Percentiles rank a stretch among this genome's conserved stretches.
These are phyloP conservation scores for Eristalis pertinax DNA, from an alignment of 2,888 invertebrate species.

Conservation along the genomic window DNA sequence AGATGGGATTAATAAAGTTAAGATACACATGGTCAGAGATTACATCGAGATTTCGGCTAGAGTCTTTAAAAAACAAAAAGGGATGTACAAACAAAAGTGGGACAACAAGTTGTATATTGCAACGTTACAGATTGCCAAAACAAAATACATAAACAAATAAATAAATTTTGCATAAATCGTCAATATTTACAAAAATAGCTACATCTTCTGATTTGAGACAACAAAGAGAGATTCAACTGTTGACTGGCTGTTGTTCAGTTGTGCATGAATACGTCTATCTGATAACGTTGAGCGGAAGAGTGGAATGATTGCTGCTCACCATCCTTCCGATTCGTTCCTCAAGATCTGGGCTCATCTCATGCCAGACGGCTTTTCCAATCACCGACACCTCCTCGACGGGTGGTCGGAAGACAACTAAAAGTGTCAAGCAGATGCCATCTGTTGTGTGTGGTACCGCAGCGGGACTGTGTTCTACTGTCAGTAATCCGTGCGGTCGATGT, in stretches of 20 bases:
- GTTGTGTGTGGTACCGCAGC: slow-evolving; percentile 81
- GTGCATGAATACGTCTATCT: slow-evolving; percentile 80
- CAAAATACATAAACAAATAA: slow-evolving; percentile 30
- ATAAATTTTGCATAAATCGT: slow-evolving; percentile 54
- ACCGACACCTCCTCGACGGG: slow-evolving; percentile 93
- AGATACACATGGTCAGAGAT: slow-evolving; percentile 7
- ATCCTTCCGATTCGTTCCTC: slow-evolving; percentile 85
- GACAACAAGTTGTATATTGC: slow-evolving; percentile 16
- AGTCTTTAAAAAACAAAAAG: slow-evolving; percentile 9
- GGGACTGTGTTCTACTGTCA: slow-evolving; percentile 88
- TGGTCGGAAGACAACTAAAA: slow-evolving; percentile 91
- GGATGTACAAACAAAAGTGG: neutral
- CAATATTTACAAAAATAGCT: slow-evolving; percentile 60
- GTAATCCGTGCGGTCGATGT: slow-evolving; percentile 89
- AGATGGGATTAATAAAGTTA: neutral
- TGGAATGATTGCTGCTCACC: slow-evolving; percentile 88
- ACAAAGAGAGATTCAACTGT: slow-evolving; percentile 47
- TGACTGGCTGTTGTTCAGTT: neutral
- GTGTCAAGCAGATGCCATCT: slow-evolving; percentile 91
- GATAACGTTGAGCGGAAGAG: slow-evolving; percentile 91
- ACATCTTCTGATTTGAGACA: slow-evolving; percentile 54
- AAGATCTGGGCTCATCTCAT: slow-evolving; percentile 88
- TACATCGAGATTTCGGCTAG: slow-evolving; percentile 22
- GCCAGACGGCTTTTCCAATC: slow-evolving; percentile 95
- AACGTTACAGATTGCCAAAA: slow-evolving; percentile 3